These are phyloP conservation scores for Diarsia brunnea DNA, from an alignment of 2,888 invertebrate species.

Conservation along the genomic window DNA sequence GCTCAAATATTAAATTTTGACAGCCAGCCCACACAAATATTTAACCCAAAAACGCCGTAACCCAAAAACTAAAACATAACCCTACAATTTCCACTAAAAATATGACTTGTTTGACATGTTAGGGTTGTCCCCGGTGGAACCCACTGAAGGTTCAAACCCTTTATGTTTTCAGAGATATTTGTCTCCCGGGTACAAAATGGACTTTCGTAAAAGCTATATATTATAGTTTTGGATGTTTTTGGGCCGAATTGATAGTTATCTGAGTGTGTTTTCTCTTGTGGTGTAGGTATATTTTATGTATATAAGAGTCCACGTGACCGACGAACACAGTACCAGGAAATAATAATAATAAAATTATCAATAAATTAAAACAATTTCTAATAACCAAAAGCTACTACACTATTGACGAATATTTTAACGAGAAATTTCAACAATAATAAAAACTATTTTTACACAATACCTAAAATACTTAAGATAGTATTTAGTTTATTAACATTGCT, in stretches of 20 bases:
- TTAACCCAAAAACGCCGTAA: slow-evolving; percentile 57
- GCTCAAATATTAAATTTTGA: slow-evolving; percentile 18
- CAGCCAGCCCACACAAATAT: not conserved
- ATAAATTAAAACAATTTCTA: too few species aligned
- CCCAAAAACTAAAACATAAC: slow-evolving; percentile 59
- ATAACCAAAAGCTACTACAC: too few species aligned
- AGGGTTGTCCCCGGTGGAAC: slow-evolving; percentile 63
- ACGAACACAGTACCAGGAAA: not conserved
- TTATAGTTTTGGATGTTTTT: slow-evolving; percentile 61
- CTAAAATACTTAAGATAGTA: too few species aligned
- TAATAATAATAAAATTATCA: too few species aligned
- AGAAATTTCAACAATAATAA: too few species aligned
- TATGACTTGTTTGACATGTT: slow-evolving; percentile 67
- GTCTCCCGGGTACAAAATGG: slow-evolving; percentile 61
- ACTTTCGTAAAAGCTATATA: slow-evolving; percentile 62
- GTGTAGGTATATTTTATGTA: not conserved
- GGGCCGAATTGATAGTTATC: slow-evolving; percentile 62
- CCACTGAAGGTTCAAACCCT: slow-evolving; percentile 55
- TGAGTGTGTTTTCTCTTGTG: slow-evolving; percentile 29
- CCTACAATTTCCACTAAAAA: slow-evolving; percentile 56
- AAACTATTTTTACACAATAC: too few species aligned
- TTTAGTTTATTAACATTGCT: too few species aligned
- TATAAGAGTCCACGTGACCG: not conserved
- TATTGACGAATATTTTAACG: too few species aligned
- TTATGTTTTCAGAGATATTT: slow-evolving; percentile 69